phyloP scores from a whole-genome alignment of 2,113 vertebrate species.

The Tonatia bakeri region DNA sequence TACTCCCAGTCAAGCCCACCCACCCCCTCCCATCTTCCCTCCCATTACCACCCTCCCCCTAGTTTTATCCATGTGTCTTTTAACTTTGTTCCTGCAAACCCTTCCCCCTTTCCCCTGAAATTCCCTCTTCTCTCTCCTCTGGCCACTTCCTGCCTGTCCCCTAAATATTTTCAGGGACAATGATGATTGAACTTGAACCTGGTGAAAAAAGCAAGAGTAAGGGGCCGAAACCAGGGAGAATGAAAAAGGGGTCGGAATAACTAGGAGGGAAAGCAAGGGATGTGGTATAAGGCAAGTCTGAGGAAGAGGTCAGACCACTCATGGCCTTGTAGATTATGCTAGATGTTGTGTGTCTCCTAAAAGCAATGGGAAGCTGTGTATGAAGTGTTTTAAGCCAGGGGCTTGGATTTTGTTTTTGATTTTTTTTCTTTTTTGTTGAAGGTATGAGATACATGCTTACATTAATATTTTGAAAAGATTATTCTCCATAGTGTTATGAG shows the following conservation, averaged over 20 bases:
- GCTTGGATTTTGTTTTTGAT: background rate
- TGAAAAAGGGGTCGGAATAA: background rate
- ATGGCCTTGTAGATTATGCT: background rate
- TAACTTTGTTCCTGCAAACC: no score
- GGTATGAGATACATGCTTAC: background rate
- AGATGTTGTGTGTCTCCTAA: background rate
- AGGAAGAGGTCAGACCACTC: background rate
- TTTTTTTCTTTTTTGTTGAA: background rate
- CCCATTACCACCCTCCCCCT: no score
- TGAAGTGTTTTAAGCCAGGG: background rate
- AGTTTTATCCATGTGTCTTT: no score
- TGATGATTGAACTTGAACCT: background rate
- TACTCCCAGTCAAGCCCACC: no score
- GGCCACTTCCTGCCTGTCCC: no score
- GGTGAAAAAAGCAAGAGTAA: background rate
- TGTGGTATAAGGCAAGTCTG: background rate
- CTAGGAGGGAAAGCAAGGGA: background rate
- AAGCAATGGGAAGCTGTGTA: background rate
- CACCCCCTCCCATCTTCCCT: no score
- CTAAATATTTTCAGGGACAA: background rate
- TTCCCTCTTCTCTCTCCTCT: no score
- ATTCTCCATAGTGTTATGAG: background rate
- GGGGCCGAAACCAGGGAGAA: background rate
- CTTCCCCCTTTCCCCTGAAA: no score
- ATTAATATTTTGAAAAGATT: background rate